A percentile compares a stretch with the other conserved stretches of the same genome.
phyloP scores from a whole-genome alignment of 2,888 invertebrate genomes.

The Thysanoteuthis rhombus region DNA sequence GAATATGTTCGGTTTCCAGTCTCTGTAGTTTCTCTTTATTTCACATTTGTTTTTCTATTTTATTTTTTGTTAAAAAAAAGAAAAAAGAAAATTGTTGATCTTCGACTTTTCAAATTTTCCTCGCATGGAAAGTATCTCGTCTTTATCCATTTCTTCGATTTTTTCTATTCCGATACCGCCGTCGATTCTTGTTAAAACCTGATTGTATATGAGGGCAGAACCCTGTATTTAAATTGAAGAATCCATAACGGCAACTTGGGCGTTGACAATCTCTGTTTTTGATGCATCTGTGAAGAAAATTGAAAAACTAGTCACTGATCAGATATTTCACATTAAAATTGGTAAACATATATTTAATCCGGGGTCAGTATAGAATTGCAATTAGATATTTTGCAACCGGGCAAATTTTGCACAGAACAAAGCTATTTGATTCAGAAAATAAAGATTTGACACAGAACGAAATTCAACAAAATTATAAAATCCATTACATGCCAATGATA shows the following conservation, averaged over 20 bases:
- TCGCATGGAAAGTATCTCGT: neutral
- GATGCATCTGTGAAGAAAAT: constrained; percentile 38
- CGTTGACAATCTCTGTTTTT: constrained; percentile 36
- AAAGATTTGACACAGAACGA: too few species aligned
- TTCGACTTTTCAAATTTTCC: neutral
- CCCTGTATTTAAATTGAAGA: constrained; percentile 37
- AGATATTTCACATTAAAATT: too few species aligned
- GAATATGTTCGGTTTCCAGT: neutral
- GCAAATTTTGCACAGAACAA: too few species aligned
- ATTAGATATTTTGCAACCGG: too few species aligned
- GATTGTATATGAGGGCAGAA: constrained; percentile 36
- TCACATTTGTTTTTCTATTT: neutral
- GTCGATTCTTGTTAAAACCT: neutral
- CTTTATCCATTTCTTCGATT: neutral
- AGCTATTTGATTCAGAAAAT: too few species aligned
- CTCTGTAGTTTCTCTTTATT: neutral
- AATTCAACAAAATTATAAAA: too few species aligned
- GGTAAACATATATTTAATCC: too few species aligned
- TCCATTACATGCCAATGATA: too few species aligned
- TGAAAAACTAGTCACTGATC: neutral
- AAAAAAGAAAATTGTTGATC: neutral
- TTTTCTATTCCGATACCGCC: neutral
- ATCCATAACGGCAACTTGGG: constrained; percentile 36
- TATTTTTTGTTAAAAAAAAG: neutral
- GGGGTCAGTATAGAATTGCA: too few species aligned